phyloP scores from a whole-genome alignment of 2,888 invertebrate genomes.

The Salpingus planirostris region DNA sequence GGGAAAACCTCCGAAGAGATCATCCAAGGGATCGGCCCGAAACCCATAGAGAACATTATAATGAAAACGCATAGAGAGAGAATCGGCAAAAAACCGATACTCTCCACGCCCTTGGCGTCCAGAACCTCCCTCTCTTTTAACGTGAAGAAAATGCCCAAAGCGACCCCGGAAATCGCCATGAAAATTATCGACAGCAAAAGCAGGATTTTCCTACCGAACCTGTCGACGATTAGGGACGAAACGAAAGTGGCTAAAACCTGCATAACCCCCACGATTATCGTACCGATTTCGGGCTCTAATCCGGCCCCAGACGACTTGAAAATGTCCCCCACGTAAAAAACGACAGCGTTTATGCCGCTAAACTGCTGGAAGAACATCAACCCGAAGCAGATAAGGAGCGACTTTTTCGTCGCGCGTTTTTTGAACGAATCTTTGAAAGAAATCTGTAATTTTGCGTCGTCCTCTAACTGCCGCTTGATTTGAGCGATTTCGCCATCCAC shows the following conservation, averaged over 20 bases:
- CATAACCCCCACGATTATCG: slow-evolving; percentile 66
- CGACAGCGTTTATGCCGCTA: slow-evolving; percentile 14
- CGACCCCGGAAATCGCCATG: slow-evolving; percentile 53
- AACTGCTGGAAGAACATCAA: slow-evolving; percentile 16
- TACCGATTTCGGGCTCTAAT: slow-evolving; percentile 5
- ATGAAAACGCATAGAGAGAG: slow-evolving; percentile 6
- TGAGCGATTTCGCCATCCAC: slow-evolving; percentile 49
- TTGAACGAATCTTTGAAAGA: slow-evolving; percentile 14
- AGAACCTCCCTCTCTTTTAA: slow-evolving; percentile 6
- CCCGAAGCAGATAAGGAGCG: slow-evolving; percentile 14
- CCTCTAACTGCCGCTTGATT: slow-evolving; percentile 4
- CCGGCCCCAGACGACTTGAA: slow-evolving; percentile 10
- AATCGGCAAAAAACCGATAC: slow-evolving; percentile 10
- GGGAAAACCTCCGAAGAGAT: slow-evolving; percentile 76
- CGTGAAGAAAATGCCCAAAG: slow-evolving; percentile 50
- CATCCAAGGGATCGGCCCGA: slow-evolving; percentile 84
- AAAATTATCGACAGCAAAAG: slow-evolving; percentile 59
- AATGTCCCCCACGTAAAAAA: slow-evolving; percentile 17
- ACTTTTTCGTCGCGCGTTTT: slow-evolving; percentile 12
- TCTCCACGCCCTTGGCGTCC: slow-evolving; percentile 1
- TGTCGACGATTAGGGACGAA: slow-evolving; percentile 68
- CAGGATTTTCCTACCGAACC: slow-evolving; percentile 61
- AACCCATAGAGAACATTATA: slow-evolving; percentile 47
- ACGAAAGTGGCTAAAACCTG: slow-evolving; percentile 62
- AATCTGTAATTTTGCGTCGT: slow-evolving; percentile 4